phyloP scores from a whole-genome alignment of 2,113 vertebrate species.

The Cairina moschata region DNA sequence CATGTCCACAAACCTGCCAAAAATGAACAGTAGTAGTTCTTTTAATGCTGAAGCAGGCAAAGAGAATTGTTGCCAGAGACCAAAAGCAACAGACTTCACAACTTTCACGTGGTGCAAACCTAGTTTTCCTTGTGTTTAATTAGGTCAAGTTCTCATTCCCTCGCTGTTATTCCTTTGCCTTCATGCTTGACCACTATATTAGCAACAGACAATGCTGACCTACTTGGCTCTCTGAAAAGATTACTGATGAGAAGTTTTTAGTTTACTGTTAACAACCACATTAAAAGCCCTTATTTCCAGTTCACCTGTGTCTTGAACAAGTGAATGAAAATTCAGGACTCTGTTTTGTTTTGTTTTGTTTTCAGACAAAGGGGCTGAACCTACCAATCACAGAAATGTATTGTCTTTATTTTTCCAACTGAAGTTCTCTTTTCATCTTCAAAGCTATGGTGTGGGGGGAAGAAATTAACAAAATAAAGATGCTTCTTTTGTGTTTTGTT shows the following conservation, averaged over 20 bases:
- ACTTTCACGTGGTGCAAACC: neutral
- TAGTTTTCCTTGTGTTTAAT: neutral
- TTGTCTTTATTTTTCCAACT: neutral
- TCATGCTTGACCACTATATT: neutral
- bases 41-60: neutral
- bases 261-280: neutral
- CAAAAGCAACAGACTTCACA: neutral
- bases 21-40: neutral
- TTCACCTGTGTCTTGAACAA: neutral
- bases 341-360: neutral
- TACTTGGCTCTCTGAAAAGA: neutral
- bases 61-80: neutral
- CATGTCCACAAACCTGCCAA: neutral
- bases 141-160: constrained; percentile 6
- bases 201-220: neutral
- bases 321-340: neutral
- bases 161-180: neutral
- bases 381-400: neutral
- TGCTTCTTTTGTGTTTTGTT: neutral
- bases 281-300: neutral
- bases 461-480: neutral
- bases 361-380: neutral
- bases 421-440: neutral
- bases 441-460: neutral
- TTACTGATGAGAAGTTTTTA: neutral